Evolutionary conservation across 2,888 invertebrate species (phyloP), one percentile per base, ranked within the genome.

Genomic region (Adela reaumurella): DNA sequence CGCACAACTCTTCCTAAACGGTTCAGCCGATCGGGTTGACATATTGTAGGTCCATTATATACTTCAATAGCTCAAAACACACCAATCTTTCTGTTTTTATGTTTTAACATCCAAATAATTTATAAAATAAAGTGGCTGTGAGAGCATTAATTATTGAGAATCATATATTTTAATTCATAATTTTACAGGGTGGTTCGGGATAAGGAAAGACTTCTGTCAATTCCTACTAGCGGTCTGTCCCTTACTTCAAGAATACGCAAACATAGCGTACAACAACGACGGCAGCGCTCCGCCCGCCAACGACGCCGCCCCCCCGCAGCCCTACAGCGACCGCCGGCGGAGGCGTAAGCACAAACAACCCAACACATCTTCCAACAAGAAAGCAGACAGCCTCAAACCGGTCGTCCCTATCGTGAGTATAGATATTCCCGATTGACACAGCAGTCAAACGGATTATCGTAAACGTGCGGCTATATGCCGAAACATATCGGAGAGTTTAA

Each of bases 171-270:
- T n/a, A n/a, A n/a, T n/a, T n/a, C n/a, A n/a, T n/a, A n/a, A n/a
- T n/a, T n/a, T 43, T 43, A 44, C 18, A 95, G 94, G 97, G 97
- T 97, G 97, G 98, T 99, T 98, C 72, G 99, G 97, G 48, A 92
- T 99, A 59, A 85, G 97, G 46, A 96, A 96, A 81, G 97, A 97
- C 65, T 96, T 99, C 68, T 97, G 97, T 67, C 93, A 94, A 60
- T 97, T 97, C 70, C 82, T 99, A n/a, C 79, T 99, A 28, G 92
- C 94, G 48, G 87, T 92, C 14, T 97, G 96, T 74, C 98, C 98
- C 1, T 83, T 96, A 54, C 82, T 99, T 44, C 97, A 97, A 81
- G 97, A 98, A 65, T 99, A 99, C 69, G 98, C 97, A 17, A 99
- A 99, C 72, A 97, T 99, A 58, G 94, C 97, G 5, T 98, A 98